These are phyloP conservation scores for Forficula auricularia DNA, from an alignment of 1,140 invertebrate genomes.

Conservation along the genomic window DNA sequence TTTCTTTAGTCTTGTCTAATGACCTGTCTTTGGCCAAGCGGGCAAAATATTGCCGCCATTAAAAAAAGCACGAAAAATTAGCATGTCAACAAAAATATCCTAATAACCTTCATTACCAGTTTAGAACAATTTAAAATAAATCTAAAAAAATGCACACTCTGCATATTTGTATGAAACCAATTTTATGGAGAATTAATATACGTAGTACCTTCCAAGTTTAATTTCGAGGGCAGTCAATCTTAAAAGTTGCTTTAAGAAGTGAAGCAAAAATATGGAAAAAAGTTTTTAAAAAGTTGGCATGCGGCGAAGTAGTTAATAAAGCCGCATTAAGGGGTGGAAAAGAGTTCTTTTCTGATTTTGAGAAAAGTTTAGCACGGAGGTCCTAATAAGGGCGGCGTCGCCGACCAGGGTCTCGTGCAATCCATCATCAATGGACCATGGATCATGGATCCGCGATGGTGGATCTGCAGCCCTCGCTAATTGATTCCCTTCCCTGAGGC, in stretches of 20 bases:
- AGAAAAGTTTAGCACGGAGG: conserved; percentile 4
- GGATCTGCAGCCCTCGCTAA: too few relatives aligned
- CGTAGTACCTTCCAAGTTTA: conserved; percentile 14
- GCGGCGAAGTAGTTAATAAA: conserved; percentile 13
- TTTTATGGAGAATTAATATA: conserved; percentile 23
- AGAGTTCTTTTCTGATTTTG: conserved; percentile 11
- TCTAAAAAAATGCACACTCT: conserved; percentile 18
- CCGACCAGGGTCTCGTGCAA: too few relatives aligned
- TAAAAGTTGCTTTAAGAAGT: conserved; percentile 11
- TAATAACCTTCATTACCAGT: too few relatives aligned
- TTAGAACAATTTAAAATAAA: too few relatives aligned
- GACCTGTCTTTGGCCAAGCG: conserved; percentile 17
- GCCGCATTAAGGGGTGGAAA: conserved; percentile 12
- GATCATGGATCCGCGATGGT: too few relatives aligned
- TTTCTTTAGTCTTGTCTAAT: conserved; percentile 14
- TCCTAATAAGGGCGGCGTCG: too few relatives aligned
- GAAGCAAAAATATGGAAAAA: conserved; percentile 1
- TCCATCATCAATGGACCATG: too few relatives aligned
- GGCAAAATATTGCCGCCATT: conserved; percentile 21
- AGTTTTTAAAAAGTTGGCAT: conserved; percentile 10
- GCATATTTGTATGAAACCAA: conserved; percentile 18
- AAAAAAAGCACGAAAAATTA: conserved; percentile 20
- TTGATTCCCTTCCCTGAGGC: too few relatives aligned
- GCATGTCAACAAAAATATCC: conserved; percentile 19
- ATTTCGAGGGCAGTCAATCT: conserved; percentile 12